Evolutionary conservation across 2,113 vertebrate genomes (phyloP), one percentile per base, ranked within the genome.

Genomic region (Megaceryle torquata): DNA sequence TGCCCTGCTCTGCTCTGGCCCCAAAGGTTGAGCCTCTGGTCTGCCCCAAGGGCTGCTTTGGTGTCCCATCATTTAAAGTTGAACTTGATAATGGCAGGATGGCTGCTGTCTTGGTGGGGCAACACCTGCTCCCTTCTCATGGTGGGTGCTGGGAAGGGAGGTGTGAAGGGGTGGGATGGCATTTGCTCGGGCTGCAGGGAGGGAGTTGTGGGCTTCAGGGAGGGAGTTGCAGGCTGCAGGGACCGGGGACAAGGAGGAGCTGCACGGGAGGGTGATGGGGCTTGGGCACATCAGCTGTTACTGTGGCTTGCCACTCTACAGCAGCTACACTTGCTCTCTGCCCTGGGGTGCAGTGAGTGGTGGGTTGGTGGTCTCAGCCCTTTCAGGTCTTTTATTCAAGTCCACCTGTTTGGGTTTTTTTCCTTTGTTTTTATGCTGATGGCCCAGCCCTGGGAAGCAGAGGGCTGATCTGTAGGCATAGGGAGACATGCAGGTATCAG

Each of bases 101-200:
- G 16, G 35, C 37, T 19, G 31, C 77, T 48, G 44, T 67, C 41
- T 46, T 0, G 0, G 53, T 1, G 2, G 31, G 41, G 8, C 63
- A 65, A 25, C 3, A 14, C 53, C 64, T 44, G 76, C 26, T 48
- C 15, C 35, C 37, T 82, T 76, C 80, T 74, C 0, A 0, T 35
- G 28, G 13, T 7, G 25, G 4, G 13, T 33, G 15, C 29, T 1
- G 1, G 33, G 29, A 3, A 64, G 13, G 78, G 39, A 56, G 20
- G 43, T 11, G 33, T 0, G 2, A 35, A 39, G 50, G 48, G 46
- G 15, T 1, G 2, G 0, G 0, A 25, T 35, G 22, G 15, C 11
- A 22, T 48, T 77, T 28, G 39, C 37, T 69, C 26, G 35, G 54
- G 84, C 61, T 37, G 51, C 7, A n/a, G 63, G 33, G 85, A 50